These are phyloP conservation scores for Linnaemya vulpina DNA, from an alignment of 2,888 invertebrate genomes.

Conservation along the genomic window DNA sequence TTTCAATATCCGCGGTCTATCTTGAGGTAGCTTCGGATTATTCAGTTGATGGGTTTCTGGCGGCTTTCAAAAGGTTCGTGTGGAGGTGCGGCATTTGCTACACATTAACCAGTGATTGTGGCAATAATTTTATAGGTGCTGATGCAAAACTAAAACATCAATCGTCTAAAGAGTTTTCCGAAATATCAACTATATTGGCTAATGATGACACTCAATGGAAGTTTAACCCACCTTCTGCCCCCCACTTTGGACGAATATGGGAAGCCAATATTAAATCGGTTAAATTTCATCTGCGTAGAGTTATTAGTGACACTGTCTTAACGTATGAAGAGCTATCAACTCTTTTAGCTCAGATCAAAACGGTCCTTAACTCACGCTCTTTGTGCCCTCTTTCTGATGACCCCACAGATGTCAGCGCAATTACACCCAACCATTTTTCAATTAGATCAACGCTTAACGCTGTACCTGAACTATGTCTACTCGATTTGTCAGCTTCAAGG, in stretches of 20 bases:
- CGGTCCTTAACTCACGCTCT: conserved; percentile 19
- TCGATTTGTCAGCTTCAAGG: conserved; percentile 13
- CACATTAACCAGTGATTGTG: no score
- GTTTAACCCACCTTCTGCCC: conserved; percentile 32
- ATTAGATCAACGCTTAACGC: conserved; percentile 19
- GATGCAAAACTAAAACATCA: no score
- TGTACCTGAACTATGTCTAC: conserved; percentile 12
- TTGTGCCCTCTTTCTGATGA: conserved; percentile 9
- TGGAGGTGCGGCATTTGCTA: no score
- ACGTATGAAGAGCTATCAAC: conserved; percentile 43
- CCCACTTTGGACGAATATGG: conserved; percentile 34
- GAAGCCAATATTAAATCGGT: conserved; percentile 24
- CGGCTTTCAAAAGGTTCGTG: no score
- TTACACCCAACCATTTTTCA: conserved; percentile 30
- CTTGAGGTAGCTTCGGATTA: no score
- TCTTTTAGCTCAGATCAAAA: conserved; percentile 25
- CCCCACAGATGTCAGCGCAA: conserved; percentile 2
- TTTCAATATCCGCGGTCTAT: no score
- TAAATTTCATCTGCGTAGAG: conserved; percentile 24
- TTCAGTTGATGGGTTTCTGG: no score
- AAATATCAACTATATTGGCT: conserved; percentile 8
- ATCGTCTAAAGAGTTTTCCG: not conserved
- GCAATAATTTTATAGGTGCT: no score
- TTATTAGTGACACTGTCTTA: conserved; percentile 19
- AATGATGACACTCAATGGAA: conserved; percentile 42